These are phyloP conservation scores for Pithys albifrons DNA, from an alignment of 2,113 vertebrate genomes.

Conservation along the genomic window DNA sequence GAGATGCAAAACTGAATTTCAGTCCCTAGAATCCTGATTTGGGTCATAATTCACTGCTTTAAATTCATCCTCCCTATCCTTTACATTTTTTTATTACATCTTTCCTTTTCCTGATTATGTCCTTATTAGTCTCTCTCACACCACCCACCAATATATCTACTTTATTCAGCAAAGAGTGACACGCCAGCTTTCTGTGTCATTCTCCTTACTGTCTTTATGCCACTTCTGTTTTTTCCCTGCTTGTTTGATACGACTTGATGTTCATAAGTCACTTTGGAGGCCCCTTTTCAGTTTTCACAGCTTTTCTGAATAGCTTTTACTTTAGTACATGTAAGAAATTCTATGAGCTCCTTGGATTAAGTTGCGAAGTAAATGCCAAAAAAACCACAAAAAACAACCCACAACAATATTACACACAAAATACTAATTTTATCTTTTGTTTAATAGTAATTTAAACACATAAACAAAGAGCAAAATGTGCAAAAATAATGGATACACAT, in stretches of 20 bases:
- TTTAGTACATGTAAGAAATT: neutral
- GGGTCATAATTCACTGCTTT: neutral
- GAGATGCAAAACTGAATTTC: neutral
- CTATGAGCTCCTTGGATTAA: neutral
- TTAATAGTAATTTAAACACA: neutral
- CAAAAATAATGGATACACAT: neutral
- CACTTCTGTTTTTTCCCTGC: neutral
- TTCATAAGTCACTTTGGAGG: neutral
- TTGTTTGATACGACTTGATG: neutral
- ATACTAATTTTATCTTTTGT: neutral
- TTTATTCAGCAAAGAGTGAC: neutral
- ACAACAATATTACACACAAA: neutral
- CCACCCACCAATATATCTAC: too few species aligned
- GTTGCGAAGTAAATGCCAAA: neutral
- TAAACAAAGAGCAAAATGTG: neutral
- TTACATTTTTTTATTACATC: neutral
- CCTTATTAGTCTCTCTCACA: neutral
- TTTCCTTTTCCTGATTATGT: neutral
- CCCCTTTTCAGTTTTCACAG: neutral
- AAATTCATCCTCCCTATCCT: neutral
- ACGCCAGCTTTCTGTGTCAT: neutral
- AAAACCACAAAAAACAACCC: neutral
- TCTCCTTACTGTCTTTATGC: neutral
- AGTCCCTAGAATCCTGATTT: neutral
- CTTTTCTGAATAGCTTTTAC: neutral